phyloP scores from a whole-genome alignment of 1,140 invertebrate genomes.

The Neodiprion lecontei region DNA sequence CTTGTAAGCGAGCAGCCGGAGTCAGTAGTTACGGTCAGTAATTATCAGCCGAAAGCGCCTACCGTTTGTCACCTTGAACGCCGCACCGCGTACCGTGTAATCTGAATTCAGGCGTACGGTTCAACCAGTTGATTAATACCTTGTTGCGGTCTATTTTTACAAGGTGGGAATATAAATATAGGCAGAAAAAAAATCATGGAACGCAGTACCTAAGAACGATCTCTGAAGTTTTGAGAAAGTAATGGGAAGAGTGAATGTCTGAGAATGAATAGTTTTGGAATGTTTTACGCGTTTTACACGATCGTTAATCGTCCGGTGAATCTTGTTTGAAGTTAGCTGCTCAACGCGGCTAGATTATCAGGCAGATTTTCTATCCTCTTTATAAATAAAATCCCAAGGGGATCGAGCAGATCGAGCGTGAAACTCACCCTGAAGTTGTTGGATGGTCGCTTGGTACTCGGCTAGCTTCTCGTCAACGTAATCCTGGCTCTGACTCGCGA shows the following conservation, averaged over 20 bases:
- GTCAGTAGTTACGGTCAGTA: not conserved
- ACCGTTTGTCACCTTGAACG: not conserved
- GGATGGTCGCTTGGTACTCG: constrained; percentile 91
- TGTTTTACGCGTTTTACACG: not conserved
- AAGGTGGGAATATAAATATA: not conserved
- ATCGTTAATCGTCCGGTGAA: not conserved
- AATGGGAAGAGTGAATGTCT: too few relatives aligned
- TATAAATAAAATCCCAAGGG: not conserved
- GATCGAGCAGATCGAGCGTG: constrained; percentile 1
- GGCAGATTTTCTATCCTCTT: too few relatives aligned
- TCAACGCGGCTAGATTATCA: too few relatives aligned
- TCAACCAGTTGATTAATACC: not conserved
- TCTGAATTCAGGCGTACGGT: not conserved
- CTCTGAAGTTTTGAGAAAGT: too few relatives aligned
- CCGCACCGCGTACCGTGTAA: not conserved
- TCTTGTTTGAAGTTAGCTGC: not conserved
- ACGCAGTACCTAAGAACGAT: too few relatives aligned
- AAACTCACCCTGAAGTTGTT: constrained; percentile 83
- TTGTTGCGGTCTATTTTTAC: too few relatives aligned
- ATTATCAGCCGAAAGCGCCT: not conserved
- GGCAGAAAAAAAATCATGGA: not conserved
- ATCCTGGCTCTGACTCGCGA: constrained; percentile 91
- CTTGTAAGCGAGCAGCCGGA: too few relatives aligned
- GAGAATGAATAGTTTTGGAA: too few relatives aligned
- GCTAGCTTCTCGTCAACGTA: constrained; percentile 93